phyloP scores from a whole-genome alignment of 30 jellyfish, hydroid and myxozoan genomes.

The Aurelia sp. region DNA sequence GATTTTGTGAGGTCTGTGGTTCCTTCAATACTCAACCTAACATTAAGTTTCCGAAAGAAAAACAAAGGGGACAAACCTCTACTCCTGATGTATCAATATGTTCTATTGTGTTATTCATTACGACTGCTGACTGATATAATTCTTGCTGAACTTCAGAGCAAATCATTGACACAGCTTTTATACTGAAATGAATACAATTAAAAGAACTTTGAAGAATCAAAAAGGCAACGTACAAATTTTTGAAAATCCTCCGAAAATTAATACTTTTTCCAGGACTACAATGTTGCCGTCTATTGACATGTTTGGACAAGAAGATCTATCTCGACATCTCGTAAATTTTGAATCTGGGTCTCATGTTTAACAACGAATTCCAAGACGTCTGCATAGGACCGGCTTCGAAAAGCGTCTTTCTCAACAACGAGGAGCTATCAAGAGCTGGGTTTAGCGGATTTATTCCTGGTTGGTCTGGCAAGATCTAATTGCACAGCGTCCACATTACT shows the following conservation, averaged over 20 bases:
- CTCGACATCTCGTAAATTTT: too few relatives aligned
- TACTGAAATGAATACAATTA: slow-evolving; percentile 25
- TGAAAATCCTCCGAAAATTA: neutral
- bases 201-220: neutral
- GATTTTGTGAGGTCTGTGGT: too few relatives aligned
- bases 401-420: too few relatives aligned
- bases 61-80: slow-evolving; percentile 23
- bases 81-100: slow-evolving; percentile 35
- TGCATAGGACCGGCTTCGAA: too few relatives aligned
- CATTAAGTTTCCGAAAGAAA: neutral
- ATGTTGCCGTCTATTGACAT: neutral
- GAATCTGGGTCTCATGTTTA: too few relatives aligned
- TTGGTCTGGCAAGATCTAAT: too few relatives aligned
- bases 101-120: slow-evolving; percentile 68
- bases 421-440: too few relatives aligned
- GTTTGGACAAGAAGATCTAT: too few relatives aligned
- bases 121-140: slow-evolving; percentile 89
- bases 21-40: too few relatives aligned
- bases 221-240: neutral
- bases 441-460: too few relatives aligned
- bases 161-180: slow-evolving; percentile 97
- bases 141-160: slow-evolving; percentile 94
- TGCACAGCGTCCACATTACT: too few relatives aligned
- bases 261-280: neutral
- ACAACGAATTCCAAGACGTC: too few relatives aligned